Evolutionary conservation across 2,113 vertebrate genomes (phyloP), one percentile per base, ranked within the genome.

Genomic region (Boulengeromyrus knoepffleri): DNA sequence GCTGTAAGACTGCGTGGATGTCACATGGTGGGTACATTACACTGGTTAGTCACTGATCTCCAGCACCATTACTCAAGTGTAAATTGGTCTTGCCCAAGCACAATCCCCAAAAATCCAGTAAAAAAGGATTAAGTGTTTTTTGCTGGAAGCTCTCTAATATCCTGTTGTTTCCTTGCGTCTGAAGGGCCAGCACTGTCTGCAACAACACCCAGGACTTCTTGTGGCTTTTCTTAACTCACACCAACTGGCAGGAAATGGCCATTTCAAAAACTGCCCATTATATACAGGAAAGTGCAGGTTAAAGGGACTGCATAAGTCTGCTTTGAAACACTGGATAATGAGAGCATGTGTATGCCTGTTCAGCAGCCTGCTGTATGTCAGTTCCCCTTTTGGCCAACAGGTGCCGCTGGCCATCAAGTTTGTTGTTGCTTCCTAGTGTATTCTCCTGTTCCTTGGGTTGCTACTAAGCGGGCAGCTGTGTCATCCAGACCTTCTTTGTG

Each of bases 1-100:
- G 83, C 83, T 93, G 92, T 90, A 93, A 92, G 93, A 93, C 92
- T 92, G 13, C 0, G 91, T 36, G 92, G 91, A 93, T 92, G 93
- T 15, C 39, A 70, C 15, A 77, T n/a, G n/a, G 13, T 12, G 31
- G 27, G 5, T 77, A 39, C 70, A 39, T 31, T 77, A 5, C 1
- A 2, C 70, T 77, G 31, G 13, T 77, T 77, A 39, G 70, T 42
- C 36, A 77, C 70, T 19, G 31, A 19, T 77, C 70, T 77, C 70
- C 12, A 77, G 70, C 70, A 77, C 70, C 36, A 39, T 36, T 77
- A 77, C 70, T 19, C 13, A 39, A 39, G 5, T 27, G 83, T 4
- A 88, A 88, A 90, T 31, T 53, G 83, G 88, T 90, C 2, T 88
- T 92, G 70, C 45, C 90, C 88, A 87, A 87, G 47, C 53, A 88